Evolutionary conservation across 2,888 invertebrate genomes (phyloP), one percentile per base, ranked within the genome.

Genomic region (Chaitophorus viminalis): DNA sequence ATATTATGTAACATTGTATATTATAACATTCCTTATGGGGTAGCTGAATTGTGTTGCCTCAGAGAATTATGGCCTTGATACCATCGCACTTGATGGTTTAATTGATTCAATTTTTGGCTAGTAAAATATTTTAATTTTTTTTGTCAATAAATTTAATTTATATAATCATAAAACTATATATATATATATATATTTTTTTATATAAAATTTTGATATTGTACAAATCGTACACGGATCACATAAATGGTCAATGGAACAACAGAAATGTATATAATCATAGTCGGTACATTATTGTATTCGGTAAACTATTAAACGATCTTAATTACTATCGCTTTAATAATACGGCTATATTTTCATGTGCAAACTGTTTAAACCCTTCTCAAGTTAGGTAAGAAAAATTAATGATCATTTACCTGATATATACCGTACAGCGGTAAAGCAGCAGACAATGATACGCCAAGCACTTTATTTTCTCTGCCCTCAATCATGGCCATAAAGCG

Each of bases 401-500:
- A 82, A 72, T 25, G 72, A 72, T 72, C 31, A n/a, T 72, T 72
- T 82, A 82, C 72, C 70, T 82, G 39, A 21, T 72, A 52, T 17
- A 52, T 17, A n/a, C n/a, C n/a, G n/a, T 4, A n/a, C 33, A 52
- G 11, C 1, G 25, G 14, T 33, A 52, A 33, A n/a, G 25, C 82
- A 33, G 25, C 25, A 52, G 52, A 82, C 70, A 70, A 82, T 70
- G 46, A 82, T 82, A 54, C 33, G 72, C 8, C 72, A 52, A 82
- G 52, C 82, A 82, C 31, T 82, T 54, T 82, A 54, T 54, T 82
- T 74, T 60, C 54, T 74, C 74, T 36, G 11, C 54, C 74, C 54
- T n/a, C 82, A 54, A 82, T 74, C 72, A n/a, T 74, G 54, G 29
- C 72, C 74, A 74, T 82, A 74, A 82, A 54, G n/a, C 72, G 72